Evolutionary conservation across 2,888 invertebrate genomes (phyloP).

Genomic region (Eupithecia dodoneata): DNA sequence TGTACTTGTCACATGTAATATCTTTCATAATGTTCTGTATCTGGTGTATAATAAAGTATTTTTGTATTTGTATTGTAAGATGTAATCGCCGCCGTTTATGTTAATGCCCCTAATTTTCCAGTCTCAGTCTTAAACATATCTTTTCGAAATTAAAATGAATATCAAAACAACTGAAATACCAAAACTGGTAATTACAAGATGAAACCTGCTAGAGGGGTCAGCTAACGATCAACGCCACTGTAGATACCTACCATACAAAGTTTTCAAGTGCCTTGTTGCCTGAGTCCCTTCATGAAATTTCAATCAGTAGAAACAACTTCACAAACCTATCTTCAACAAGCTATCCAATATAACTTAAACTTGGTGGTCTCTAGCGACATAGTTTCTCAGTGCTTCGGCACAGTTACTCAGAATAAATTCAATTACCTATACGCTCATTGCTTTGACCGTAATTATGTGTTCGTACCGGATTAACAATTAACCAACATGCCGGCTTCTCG

Average conservation of each 20-base stretch:
- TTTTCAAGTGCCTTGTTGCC: neutral
- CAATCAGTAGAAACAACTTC: conserved; percentile 3
- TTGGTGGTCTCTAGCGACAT: neutral
- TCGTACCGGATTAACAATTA: conserved; percentile 51
- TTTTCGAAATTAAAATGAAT: no score
- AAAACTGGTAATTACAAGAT: no score
- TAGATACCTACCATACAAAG: neutral
- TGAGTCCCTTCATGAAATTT: neutral
- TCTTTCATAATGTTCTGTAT: no score
- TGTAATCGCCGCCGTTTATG: no score
- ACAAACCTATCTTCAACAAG: neutral
- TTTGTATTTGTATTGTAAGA: no score
- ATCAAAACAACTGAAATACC: no score
- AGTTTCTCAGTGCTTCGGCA: neutral
- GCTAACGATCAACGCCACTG: no score
- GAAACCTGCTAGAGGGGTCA: no score
- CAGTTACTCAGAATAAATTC: conserved; percentile 35
- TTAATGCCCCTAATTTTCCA: no score
- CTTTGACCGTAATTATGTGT: conserved; percentile 50
- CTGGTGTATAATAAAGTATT: no score
- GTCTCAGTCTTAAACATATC: no score
- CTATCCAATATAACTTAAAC: conserved; percentile 7
- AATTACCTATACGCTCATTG: conserved; percentile 46
- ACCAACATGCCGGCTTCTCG: conserved; percentile 39
- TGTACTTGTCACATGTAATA: no score